Conservation (phyloP, 2,888 invertebrate species). For the Chirona hameri region DNA sequence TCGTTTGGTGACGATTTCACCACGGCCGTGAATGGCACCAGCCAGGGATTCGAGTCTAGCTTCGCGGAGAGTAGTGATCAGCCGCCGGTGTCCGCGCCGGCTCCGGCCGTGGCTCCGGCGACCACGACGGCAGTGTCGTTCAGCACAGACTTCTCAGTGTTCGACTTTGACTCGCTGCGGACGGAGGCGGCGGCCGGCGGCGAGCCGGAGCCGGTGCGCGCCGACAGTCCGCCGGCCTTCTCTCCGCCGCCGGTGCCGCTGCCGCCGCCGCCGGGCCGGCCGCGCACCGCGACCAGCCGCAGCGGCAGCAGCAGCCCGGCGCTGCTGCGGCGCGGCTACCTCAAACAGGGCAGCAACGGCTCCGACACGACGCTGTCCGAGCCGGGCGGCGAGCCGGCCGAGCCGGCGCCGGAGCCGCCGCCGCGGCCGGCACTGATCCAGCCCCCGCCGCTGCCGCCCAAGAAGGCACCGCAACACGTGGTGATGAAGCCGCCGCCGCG, state of each 20-base stretch:
- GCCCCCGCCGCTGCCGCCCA: conserved; percentile 70
- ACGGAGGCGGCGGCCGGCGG: conserved; percentile 23
- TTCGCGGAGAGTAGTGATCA: conserved; percentile 37
- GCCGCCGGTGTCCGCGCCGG: conserved; percentile 31
- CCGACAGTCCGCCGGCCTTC: conserved; percentile 39
- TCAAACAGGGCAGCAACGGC: conserved; percentile 35
- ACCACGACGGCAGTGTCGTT: not conserved
- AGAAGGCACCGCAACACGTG: conserved; percentile 60
- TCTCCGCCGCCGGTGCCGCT: conserved; percentile 39
- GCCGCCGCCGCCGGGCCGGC: conserved; percentile 35
- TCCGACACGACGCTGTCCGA: conserved; percentile 38
- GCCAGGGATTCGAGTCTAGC: conserved; percentile 40
- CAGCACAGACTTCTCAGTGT: conserved; percentile 23
- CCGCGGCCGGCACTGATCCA: conserved; percentile 59
- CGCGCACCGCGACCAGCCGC: conserved; percentile 32
- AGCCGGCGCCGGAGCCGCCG: conserved; percentile 60
- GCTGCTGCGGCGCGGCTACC: conserved; percentile 32
- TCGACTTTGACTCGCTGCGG: conserved; percentile 22
- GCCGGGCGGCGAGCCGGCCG: conserved; percentile 47
- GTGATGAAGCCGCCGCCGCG: conserved; percentile 61
- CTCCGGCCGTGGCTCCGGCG: conserved; percentile 28
- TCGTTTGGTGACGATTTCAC: conserved; percentile 36
- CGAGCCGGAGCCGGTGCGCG: not conserved
- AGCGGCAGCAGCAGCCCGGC: conserved; percentile 36
- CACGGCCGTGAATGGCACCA: not conserved